Evolutionary conservation across 1,140 invertebrate genomes (phyloP), one percentile per base, ranked within the genome.

Genomic region (Pachyrhynchus sulphureomaculatus): DNA sequence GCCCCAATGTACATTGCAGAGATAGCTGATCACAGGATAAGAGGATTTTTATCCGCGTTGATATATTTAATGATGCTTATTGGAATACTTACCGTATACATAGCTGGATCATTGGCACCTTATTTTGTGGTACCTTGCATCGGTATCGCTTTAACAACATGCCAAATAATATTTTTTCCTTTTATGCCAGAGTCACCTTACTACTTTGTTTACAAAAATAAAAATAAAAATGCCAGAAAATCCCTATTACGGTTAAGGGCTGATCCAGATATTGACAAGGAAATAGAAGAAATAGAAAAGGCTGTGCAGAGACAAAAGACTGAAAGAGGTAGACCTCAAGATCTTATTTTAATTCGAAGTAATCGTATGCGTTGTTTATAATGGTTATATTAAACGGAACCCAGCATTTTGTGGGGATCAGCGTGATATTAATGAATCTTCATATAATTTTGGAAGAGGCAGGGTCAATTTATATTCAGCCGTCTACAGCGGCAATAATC

Each of bases 351-450:
- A 8, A 54, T 64, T n/a, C 54, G 60, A 47, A 69, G 67, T 26
- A 72, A 72, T 45, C 33, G 69, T 69, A 68, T 59, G 71, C 69
- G 15, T 47, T 69, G 10, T 2, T 70, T 2, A 67, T 72, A 8
- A 63, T 72, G 62, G 47, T 83, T 20, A 72, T 73, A 0, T 68
- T 85, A 37, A 82, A 85, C 75, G 69, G 76, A 57, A 76, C 83
- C 52, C 82, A 84, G 64, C 79, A 81, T 60, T 72, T 78, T 4
- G 71, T 68, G 52, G 78, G 78, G 33, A 74, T 79, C 20, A 76
- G 82, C 65, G 81, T 80, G 3, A 76, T 85, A 13, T 75, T 83
- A 61, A 84, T 83, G 63, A 84, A 83, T 62, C 73, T 82, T 0
- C 78, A 79, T 4, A 68, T 71, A 3, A 83, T 78, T 71, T 80